Evolutionary conservation across 2,888 invertebrate species (phyloP).

Genomic region (Eupithecia abbreviata): DNA sequence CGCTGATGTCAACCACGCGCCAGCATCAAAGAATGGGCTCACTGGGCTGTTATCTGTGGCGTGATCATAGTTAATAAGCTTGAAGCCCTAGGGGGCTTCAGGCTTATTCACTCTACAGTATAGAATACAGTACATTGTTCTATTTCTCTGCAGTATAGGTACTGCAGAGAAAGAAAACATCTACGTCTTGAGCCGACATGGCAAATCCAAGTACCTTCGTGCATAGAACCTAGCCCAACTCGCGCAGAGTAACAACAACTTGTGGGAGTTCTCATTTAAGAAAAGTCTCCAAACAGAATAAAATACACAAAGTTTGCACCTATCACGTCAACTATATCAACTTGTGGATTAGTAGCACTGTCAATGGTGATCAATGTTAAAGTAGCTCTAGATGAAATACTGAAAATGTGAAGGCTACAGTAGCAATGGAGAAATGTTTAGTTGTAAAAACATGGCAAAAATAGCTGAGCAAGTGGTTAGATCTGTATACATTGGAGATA

Average conservation of each 20-base stretch:
- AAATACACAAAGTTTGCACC: conserved; percentile 71
- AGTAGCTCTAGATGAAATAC: conserved; percentile 82
- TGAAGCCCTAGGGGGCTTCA: conserved; percentile 52
- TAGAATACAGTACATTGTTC: too few relatives aligned
- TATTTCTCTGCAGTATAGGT: background rate
- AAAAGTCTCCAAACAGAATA: conserved; percentile 59
- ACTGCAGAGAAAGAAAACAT: conserved; percentile 69
- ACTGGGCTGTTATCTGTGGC: conserved; percentile 95
- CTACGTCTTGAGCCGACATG: conserved; percentile 90
- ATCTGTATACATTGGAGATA: conserved; percentile 68
- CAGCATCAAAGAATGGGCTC: conserved; percentile 91
- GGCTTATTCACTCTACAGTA: too few relatives aligned
- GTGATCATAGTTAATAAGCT: conserved; percentile 73
- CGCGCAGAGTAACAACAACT: conserved; percentile 90
- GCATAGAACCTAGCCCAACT: conserved; percentile 89
- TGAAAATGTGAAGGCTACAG: conserved; percentile 87
- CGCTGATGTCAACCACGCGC: conserved; percentile 92
- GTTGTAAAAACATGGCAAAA: conserved; percentile 87
- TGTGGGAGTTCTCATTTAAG: conserved; percentile 89
- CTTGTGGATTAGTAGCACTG: conserved; percentile 94
- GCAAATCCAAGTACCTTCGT: conserved; percentile 90
- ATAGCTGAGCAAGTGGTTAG: conserved; percentile 84
- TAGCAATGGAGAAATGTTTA: conserved; percentile 95
- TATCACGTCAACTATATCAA: conserved; percentile 85
- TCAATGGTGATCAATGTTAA: conserved; percentile 88